Evolutionary conservation across 2,113 vertebrate genomes (phyloP).

Genomic region (Felis catus): DNA sequence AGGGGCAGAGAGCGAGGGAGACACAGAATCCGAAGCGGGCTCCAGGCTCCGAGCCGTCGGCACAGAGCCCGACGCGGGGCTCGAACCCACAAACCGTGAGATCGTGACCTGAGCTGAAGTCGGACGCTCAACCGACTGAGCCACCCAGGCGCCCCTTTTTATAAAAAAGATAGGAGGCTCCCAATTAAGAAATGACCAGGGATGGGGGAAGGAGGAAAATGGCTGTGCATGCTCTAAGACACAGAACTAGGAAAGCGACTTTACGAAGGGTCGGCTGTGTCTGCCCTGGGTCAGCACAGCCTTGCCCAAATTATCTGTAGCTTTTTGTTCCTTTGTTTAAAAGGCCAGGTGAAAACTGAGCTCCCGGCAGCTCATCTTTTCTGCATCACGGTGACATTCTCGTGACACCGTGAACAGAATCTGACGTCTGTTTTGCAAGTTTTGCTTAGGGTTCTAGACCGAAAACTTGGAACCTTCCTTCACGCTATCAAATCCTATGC

Average conservation of each 20-base stretch:
- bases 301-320: neutral
- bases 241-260: neutral
- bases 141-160: too few relatives aligned
- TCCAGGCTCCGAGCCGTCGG: too few relatives aligned
- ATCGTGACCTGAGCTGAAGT: too few relatives aligned
- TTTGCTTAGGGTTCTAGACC: neutral
- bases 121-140: too few relatives aligned
- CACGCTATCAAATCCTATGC: neutral
- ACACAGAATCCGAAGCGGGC: too few relatives aligned
- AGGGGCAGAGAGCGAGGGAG: too few relatives aligned
- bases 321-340: neutral
- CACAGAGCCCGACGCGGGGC: rapidly evolving
- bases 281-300: neutral
- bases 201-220: neutral
- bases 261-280: neutral
- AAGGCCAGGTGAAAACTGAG: neutral
- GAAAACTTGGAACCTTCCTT: neutral
- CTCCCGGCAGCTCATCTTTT: neutral
- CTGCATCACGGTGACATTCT: neutral
- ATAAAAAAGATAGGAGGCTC: neutral
- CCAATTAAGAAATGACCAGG: neutral
- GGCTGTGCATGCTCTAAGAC: neutral
- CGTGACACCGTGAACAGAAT: neutral
- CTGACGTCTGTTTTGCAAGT: neutral
- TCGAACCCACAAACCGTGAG: rapidly evolving